Evolutionary conservation across 2,888 invertebrate species (phyloP).

Genomic region (Heliothis peltigera): DNA sequence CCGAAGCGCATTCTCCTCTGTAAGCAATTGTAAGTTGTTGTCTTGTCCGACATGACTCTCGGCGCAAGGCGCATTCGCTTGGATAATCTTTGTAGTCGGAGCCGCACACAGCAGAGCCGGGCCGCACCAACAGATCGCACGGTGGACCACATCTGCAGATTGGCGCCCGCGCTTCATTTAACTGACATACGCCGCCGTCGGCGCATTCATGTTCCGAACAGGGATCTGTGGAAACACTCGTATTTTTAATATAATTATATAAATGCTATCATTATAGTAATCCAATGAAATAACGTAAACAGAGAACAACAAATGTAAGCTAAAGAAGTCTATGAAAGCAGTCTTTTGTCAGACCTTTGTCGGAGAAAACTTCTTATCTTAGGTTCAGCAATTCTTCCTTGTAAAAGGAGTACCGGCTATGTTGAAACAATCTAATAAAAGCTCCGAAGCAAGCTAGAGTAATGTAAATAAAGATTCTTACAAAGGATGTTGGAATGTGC

Average conservation of each 20-base stretch:
- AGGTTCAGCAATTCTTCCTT: slow-evolving; percentile 41
- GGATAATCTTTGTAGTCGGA: slow-evolving; percentile 95
- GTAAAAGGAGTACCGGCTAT: slow-evolving; percentile 58
- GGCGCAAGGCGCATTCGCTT: slow-evolving; percentile 94
- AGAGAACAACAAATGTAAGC: background rate
- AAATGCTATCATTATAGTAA: background rate
- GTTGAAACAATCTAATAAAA: slow-evolving; percentile 83
- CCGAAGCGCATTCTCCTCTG: slow-evolving; percentile 95
- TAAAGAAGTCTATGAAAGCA: slow-evolving; percentile 17
- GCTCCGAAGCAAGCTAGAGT: slow-evolving; percentile 78
- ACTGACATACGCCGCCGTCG: slow-evolving; percentile 94
- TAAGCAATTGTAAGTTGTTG: slow-evolving; percentile 94
- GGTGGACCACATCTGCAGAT: slow-evolving; percentile 94
- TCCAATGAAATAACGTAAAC: background rate
- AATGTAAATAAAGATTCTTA: slow-evolving; percentile 85
- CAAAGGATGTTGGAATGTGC: slow-evolving; percentile 85
- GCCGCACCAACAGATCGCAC: slow-evolving; percentile 93
- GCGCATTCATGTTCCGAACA: slow-evolving; percentile 94
- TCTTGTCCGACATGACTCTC: slow-evolving; percentile 94
- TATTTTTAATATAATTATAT: slow-evolving; percentile 4
- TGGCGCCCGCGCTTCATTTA: slow-evolving; percentile 94
- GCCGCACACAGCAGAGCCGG: slow-evolving; percentile 92
- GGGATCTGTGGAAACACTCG: slow-evolving; percentile 91
- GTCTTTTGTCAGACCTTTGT: slow-evolving; percentile 12
- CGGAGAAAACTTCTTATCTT: slow-evolving; percentile 33